Conservation (phyloP, 2,797 vertebrate genomes). For the Acestrorhynchus altus region DNA sequence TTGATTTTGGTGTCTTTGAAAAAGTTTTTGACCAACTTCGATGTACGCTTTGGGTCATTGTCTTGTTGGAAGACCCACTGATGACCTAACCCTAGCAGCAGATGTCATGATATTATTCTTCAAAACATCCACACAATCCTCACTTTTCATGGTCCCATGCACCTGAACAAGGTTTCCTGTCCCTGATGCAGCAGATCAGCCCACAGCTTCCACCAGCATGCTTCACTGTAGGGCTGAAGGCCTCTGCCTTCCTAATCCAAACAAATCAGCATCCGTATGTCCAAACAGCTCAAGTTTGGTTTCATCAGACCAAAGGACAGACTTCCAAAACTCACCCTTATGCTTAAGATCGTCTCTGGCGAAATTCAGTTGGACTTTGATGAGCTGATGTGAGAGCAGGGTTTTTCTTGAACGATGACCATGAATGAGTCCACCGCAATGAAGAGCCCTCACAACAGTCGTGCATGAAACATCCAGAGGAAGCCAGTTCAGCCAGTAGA, state of each 20-base stretch:
- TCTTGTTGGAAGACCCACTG: too few species aligned
- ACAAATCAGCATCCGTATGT: background rate
- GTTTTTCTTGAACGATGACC: background rate
- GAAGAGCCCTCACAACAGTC: background rate
- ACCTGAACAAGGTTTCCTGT: too few species aligned
- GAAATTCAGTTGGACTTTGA: background rate
- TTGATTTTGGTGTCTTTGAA: too few species aligned
- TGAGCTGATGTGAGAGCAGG: background rate
- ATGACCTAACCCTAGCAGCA: too few species aligned
- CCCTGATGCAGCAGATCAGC: too few species aligned
- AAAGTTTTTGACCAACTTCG: too few species aligned
- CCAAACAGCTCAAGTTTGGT: background rate
- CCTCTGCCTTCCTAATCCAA: background rate
- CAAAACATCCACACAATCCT: too few species aligned
- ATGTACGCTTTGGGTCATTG: too few species aligned
- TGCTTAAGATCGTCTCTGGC: background rate
- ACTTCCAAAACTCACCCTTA: background rate
- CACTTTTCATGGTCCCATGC: too few species aligned
- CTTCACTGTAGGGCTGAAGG: background rate
- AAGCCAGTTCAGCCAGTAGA: background rate
- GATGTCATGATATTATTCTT: too few species aligned
- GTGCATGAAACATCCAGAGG: background rate
- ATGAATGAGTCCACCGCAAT: background rate
- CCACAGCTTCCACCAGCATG: too few species aligned
- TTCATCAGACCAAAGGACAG: background rate